These are phyloP conservation scores for Slavum lentiscoides DNA, from an alignment of 2,888 invertebrate species.

Conservation along the genomic window DNA sequence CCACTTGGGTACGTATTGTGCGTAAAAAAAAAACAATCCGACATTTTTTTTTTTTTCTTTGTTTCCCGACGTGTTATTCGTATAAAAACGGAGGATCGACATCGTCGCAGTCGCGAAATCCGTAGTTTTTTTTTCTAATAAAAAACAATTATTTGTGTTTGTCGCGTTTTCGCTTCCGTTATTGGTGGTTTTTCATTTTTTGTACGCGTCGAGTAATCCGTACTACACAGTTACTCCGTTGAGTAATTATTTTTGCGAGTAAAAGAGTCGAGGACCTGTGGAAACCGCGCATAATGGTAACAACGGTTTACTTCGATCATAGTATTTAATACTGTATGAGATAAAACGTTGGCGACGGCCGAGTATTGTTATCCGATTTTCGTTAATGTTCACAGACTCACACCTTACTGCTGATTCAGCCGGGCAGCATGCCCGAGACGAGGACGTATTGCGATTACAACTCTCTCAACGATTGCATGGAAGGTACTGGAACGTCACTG, in stretches of 20 bases:
- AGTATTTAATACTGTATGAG: not conserved
- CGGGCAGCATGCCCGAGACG: constrained; percentile 89
- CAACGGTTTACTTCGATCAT: not conserved
- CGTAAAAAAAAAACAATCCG: too few relatives aligned
- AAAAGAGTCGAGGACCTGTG: not conserved
- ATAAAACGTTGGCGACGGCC: too few relatives aligned
- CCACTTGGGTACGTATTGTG: not conserved
- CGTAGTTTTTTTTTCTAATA: too few relatives aligned
- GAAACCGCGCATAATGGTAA: constrained; percentile 4
- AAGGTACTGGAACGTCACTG: constrained; percentile 69
- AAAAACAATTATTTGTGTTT: too few relatives aligned
- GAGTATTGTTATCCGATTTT: not conserved
- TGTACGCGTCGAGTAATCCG: too few relatives aligned
- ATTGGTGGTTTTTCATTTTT: too few relatives aligned
- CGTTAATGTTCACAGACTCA: constrained; percentile 77
- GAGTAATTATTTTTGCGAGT: not conserved
- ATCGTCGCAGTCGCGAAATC: too few relatives aligned
- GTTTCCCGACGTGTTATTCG: too few relatives aligned
- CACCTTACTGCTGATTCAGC: constrained; percentile 94
- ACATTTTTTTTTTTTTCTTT: too few relatives aligned
- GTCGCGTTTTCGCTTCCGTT: too few relatives aligned
- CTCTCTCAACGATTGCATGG: constrained; percentile 96
- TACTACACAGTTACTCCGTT: too few relatives aligned
- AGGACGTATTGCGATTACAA: constrained; percentile 98
- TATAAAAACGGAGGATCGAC: too few relatives aligned